These are phyloP conservation scores for Strigamia maritima DNA, from an alignment of 2,888 invertebrate genomes.

Conservation along the genomic window DNA sequence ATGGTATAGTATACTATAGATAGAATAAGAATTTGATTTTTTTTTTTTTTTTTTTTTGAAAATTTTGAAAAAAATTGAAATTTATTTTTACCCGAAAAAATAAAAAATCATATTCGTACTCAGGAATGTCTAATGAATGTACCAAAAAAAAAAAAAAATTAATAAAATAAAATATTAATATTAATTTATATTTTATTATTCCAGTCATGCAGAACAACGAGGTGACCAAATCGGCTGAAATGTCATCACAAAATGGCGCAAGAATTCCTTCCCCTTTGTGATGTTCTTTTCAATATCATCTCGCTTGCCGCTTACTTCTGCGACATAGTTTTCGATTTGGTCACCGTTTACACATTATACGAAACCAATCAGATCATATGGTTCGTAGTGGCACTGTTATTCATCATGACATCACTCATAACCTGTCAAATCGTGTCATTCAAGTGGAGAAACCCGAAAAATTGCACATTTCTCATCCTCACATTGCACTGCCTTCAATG, in stretches of 20 bases:
- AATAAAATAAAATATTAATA: no score
- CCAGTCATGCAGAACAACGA: no score
- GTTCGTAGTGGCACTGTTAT: constrained; percentile 62
- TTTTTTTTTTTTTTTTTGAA: no score
- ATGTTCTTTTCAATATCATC: constrained; percentile 85
- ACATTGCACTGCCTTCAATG: constrained; percentile 48
- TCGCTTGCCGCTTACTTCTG: constrained; percentile 85
- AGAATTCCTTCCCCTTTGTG: constrained; percentile 86
- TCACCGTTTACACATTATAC: constrained; percentile 78
- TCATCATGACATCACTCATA: constrained; percentile 43
- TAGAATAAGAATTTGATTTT: no score
- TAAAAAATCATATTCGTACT: no score
- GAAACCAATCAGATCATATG: constrained; percentile 54
- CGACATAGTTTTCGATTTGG: constrained; percentile 83
- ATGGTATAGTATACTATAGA: no score
- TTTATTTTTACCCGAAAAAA: no score
- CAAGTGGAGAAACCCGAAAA: constrained; percentile 45
- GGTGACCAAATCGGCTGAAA: no score
- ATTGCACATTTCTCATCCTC: background rate
- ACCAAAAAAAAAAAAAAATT: no score
- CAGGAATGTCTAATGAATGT: no score
- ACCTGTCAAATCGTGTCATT: constrained; percentile 50
- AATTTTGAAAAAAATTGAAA: no score
- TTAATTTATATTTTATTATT: no score
- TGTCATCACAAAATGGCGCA: constrained; percentile 57